These are phyloP conservation scores for Sphaerophoria taeniata DNA, from an alignment of 2,888 invertebrate species.

Conservation along the genomic window DNA sequence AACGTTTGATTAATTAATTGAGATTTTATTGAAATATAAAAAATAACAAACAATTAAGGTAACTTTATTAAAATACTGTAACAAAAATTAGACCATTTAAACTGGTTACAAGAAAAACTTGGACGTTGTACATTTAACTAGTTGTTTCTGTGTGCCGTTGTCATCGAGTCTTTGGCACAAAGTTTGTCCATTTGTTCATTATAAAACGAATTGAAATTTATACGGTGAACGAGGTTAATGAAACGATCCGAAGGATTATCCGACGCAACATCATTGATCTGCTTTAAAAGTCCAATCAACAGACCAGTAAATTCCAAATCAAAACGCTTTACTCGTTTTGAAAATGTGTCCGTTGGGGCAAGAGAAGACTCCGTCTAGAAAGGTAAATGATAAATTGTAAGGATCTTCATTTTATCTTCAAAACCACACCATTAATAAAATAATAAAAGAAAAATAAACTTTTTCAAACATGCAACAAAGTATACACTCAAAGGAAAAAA, in stretches of 20 bases:
- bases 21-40: too few relatives aligned
- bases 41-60: too few relatives aligned
- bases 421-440: background rate
- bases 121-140: conserved; percentile 30
- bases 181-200: conserved; percentile 87
- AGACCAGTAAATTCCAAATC: conserved; percentile 81
- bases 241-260: conserved; percentile 82
- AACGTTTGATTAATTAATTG: too few relatives aligned
- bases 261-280: conserved; percentile 81
- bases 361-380: conserved; percentile 79
- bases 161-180: conserved; percentile 85
- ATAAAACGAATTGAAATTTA: conserved; percentile 95
- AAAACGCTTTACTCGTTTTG: conserved; percentile 81
- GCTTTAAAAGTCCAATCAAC: conserved; percentile 80
- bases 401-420: background rate
- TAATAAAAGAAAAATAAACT: background rate
- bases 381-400: conserved; percentile 16
- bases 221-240: conserved; percentile 84
- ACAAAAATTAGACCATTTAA: too few relatives aligned
- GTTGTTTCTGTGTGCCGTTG: conserved; percentile 63
- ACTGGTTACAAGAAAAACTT: background rate
- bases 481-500: conserved; percentile 40
- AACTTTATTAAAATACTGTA: too few relatives aligned
- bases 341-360: conserved; percentile 81
- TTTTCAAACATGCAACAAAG: conserved; percentile 36